These are phyloP conservation scores for Sebastes glaucus DNA, from an alignment of 2,797 vertebrate genomes.

Conservation along the genomic window DNA sequence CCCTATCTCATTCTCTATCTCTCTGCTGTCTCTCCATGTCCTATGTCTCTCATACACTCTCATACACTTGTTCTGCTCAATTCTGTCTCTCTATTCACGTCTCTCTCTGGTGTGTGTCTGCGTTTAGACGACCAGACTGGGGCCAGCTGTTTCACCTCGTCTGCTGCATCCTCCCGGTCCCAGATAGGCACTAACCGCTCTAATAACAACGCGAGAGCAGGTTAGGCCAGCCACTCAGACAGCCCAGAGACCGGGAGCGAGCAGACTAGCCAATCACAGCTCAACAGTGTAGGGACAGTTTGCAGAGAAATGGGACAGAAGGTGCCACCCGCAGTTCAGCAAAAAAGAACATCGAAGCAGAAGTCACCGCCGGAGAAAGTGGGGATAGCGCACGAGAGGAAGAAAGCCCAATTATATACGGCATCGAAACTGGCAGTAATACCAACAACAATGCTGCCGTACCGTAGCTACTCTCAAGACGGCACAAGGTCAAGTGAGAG, in stretches of 20 bases:
- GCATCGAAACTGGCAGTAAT: constrained; percentile 63
- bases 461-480: constrained; percentile 52
- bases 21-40: constrained; percentile 28
- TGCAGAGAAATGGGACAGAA: constrained; percentile 57
- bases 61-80: constrained; percentile 31
- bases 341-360: constrained; percentile 72
- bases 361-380: constrained; percentile 59
- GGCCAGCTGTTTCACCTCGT: constrained; percentile 76
- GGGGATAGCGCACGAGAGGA: constrained; percentile 41
- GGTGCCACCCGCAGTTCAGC: constrained; percentile 59
- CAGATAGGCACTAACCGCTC: constrained; percentile 69
- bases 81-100: constrained; percentile 10
- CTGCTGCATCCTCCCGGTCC: constrained; percentile 47
- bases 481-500: constrained; percentile 70
- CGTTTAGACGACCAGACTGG: constrained; percentile 68
- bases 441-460: constrained; percentile 54
- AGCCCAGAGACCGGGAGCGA: constrained; percentile 53
- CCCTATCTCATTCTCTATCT: constrained; percentile 52
- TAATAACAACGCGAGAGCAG: constrained; percentile 74
- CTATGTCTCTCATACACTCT: constrained; percentile 43
- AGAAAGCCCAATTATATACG: constrained; percentile 69
- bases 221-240: constrained; percentile 60
- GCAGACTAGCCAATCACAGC: constrained; percentile 64
- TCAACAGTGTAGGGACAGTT: constrained; percentile 53
- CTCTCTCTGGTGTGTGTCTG: constrained; percentile 27